Conservation (phyloP, 2,113 vertebrate genomes). For the Dasyurus viverrinus region DNA sequence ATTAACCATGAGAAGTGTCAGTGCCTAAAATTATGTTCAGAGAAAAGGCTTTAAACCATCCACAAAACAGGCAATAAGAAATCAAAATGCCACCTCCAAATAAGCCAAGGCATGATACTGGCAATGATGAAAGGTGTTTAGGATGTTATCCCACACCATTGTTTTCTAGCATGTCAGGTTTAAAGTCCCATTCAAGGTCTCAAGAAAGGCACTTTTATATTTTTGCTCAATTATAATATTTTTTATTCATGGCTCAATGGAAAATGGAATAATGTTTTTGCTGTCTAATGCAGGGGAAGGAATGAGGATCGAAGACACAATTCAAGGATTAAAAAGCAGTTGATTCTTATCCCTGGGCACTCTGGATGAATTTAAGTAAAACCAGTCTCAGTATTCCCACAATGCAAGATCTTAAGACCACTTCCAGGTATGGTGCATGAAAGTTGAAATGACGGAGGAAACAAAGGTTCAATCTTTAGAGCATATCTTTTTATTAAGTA, state of each 20-base stretch:
- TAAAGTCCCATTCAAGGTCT: conserved; percentile 15
- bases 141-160: neutral
- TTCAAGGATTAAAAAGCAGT: conserved; percentile 6
- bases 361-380: conserved; percentile 27
- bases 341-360: conserved; percentile 26
- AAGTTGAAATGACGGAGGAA: neutral
- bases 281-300: neutral
- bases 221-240: conserved; percentile 42
- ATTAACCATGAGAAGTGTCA: conserved; percentile 51
- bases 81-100: conserved; percentile 47
- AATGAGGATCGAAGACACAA: conserved; percentile 9
- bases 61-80: conserved; percentile 43
- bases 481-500: neutral
- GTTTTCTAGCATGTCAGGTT: conserved; percentile 7
- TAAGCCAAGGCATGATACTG: conserved; percentile 3
- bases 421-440: neutral
- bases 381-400: neutral
- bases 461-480: neutral
- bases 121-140: neutral
- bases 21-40: conserved; percentile 36
- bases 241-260: conserved; percentile 23
- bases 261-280: conserved; percentile 44
- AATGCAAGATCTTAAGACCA: conserved; percentile 29
- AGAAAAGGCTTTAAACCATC: conserved; percentile 44
- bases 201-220: neutral